phyloP scores from a whole-genome alignment of 2,113 vertebrate genomes.

The Himantopus leucocephalus region DNA sequence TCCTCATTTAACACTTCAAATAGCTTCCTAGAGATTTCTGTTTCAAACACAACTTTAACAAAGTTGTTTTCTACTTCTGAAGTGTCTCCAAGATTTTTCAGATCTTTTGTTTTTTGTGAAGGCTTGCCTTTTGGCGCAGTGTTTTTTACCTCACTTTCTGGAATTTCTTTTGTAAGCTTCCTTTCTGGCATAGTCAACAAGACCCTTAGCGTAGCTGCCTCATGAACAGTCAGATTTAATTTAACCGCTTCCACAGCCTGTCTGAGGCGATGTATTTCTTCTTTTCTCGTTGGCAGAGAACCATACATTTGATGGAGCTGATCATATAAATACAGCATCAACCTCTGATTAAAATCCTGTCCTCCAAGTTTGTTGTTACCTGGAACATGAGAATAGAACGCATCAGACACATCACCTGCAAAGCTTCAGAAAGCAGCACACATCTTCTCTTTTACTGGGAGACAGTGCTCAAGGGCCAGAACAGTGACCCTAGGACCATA shows the following conservation, averaged over 20 bases:
- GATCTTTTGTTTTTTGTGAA: not conserved
- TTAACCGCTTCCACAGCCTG: conserved; percentile 91
- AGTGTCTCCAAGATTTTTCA: not conserved
- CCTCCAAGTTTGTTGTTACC: conserved; percentile 98
- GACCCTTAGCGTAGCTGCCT: conserved; percentile 72
- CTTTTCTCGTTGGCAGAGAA: conserved; percentile 81
- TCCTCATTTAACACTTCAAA: conserved; percentile 92
- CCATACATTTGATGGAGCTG: conserved; percentile 80
- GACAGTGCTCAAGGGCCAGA: not conserved
- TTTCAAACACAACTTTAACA: conserved; percentile 77
- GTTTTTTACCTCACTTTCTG: not conserved
- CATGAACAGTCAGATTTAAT: conserved; percentile 86
- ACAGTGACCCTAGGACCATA: not conserved
- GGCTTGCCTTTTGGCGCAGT: not conserved
- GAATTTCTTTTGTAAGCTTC: not conserved
- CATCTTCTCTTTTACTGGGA: not conserved
- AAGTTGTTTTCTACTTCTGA: not conserved
- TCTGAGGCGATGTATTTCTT: conserved; percentile 89
- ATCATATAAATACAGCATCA: conserved; percentile 85
- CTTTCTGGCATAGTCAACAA: conserved; percentile 76
- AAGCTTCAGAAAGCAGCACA: not conserved
- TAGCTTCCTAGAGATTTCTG: conserved; percentile 79
- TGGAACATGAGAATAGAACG: conserved; percentile 56
- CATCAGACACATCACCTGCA: not conserved
- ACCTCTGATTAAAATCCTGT: conserved; percentile 94